A percentile compares a stretch with the other conserved stretches of the same genome.
Conservation (phyloP, 2,797 vertebrate species). For the Sphenopsis melanotis region DNA sequence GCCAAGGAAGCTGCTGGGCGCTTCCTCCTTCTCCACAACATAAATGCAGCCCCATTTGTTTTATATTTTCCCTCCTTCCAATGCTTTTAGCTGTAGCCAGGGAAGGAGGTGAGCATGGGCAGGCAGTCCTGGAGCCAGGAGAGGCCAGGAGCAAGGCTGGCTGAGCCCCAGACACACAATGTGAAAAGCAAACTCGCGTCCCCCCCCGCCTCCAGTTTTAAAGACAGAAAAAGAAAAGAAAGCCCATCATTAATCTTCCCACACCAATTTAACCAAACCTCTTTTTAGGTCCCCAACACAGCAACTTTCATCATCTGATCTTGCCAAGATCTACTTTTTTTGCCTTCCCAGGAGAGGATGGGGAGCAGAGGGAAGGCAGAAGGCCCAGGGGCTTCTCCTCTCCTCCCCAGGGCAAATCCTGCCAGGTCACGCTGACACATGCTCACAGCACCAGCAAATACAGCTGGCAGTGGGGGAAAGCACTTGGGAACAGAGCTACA, state of each 20-base stretch:
- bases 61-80: background rate
- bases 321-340: background rate
- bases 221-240: background rate
- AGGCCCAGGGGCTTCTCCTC: background rate
- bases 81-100: background rate
- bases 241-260: background rate
- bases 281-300: background rate
- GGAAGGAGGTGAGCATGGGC: background rate
- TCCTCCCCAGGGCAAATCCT: background rate
- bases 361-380: background rate
- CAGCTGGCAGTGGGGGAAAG: background rate
- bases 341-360: background rate
- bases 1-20: background rate
- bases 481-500: background rate
- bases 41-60: background rate
- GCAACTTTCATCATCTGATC: background rate
- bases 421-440: fast-evolving
- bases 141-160: background rate
- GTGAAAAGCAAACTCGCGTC: background rate
- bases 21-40: background rate
- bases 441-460: background rate
- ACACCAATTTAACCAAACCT: background rate
- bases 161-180: background rate
- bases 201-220: background rate
- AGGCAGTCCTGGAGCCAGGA: background rate